phyloP scores from a whole-genome alignment of 1,140 invertebrate species.

The Drosophila lacertosa region DNA sequence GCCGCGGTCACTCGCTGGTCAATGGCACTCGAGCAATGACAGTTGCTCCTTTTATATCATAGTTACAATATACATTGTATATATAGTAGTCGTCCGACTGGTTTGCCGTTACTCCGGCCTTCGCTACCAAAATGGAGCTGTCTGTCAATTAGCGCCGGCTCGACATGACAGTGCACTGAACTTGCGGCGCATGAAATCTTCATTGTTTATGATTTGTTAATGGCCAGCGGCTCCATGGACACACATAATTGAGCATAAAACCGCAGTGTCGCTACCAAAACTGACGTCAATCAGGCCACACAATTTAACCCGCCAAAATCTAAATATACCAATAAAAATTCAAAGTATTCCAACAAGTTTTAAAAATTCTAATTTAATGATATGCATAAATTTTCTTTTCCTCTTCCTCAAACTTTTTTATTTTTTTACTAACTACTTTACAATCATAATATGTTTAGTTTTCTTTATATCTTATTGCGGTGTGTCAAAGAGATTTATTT shows the following conservation, averaged over 20 bases:
- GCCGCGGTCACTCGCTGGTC: constrained; percentile 40
- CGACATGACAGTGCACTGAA: constrained; percentile 69
- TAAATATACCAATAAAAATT: background rate
- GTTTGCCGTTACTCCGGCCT: constrained; percentile 42
- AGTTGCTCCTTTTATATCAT: constrained; percentile 61
- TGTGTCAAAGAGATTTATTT: no score
- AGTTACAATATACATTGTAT: background rate
- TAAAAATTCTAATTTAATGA: no score
- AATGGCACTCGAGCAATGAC: constrained; percentile 63
- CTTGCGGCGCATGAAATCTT: constrained; percentile 55
- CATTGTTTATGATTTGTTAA: constrained; percentile 63
- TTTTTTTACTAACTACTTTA: no score
- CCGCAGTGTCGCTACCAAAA: constrained; percentile 8
- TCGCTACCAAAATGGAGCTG: constrained; percentile 60
- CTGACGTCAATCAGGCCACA: constrained; percentile 9
- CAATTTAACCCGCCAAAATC: constrained; percentile 55
- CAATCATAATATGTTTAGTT: no score
- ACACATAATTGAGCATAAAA: constrained; percentile 47
- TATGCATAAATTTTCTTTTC: no score
- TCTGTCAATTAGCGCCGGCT: constrained; percentile 64
- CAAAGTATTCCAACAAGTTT: no score
- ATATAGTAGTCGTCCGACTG: constrained; percentile 39
- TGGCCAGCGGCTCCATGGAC: constrained; percentile 42
- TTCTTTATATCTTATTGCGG: no score
- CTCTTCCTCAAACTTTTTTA: no score